These are phyloP conservation scores for Sinocyclocheilus rhinocerous DNA, from an alignment of 2,113 vertebrate genomes.

Conservation along the genomic window DNA sequence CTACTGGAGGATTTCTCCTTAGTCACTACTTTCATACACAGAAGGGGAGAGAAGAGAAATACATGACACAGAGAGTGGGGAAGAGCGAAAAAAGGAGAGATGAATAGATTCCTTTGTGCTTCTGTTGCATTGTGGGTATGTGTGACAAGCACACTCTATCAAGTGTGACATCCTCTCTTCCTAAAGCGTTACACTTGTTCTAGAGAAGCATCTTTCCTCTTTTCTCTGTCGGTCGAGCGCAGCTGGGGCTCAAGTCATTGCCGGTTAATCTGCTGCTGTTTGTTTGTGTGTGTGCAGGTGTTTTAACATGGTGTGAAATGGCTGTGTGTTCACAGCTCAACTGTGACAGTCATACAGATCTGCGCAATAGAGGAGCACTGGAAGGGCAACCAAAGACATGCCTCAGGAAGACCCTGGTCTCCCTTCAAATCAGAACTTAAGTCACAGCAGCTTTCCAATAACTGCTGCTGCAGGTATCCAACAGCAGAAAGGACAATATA, in stretches of 20 bases:
- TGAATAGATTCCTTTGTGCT: conserved; percentile 26
- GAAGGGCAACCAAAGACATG: neutral
- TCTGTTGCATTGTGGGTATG: conserved; percentile 22
- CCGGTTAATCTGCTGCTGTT: conserved; percentile 35
- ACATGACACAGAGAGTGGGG: neutral
- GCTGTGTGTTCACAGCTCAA: neutral
- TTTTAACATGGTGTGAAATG: conserved; percentile 24
- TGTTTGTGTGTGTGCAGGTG: conserved; percentile 24
- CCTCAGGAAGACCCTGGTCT: neutral
- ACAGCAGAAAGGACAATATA: neutral
- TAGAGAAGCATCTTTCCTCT: conserved; percentile 16
- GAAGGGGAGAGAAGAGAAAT: neutral
- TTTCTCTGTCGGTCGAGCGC: neutral
- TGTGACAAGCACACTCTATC: conserved; percentile 22
- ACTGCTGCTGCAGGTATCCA: neutral
- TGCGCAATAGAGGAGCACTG: neutral
- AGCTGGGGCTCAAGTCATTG: conserved; percentile 22
- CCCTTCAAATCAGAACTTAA: neutral
- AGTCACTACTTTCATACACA: conserved; percentile 9
- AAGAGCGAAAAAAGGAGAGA: neutral
- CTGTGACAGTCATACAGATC: conserved; percentile 28
- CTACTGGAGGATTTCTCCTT: conserved; percentile 12
- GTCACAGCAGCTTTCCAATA: neutral
- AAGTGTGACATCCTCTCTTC: conserved; percentile 33
- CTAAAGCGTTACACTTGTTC: conserved; percentile 28